phyloP scores from a whole-genome alignment of 2,797 vertebrate species.

The Esox lucius region DNA sequence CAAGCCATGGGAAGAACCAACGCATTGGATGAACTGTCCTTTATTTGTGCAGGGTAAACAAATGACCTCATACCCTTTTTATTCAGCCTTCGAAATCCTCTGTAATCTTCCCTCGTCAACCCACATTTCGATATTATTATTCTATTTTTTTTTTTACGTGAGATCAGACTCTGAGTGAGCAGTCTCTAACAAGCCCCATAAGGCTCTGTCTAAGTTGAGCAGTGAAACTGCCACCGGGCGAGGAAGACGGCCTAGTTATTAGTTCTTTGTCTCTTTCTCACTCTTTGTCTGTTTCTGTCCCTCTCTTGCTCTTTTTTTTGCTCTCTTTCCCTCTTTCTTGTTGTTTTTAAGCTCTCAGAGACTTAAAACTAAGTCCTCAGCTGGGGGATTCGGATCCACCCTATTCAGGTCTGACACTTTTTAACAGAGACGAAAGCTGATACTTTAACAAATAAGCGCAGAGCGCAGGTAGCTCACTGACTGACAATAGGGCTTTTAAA shows the following conservation, averaged over 20 bases:
- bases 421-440: constrained; percentile 5
- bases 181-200: constrained; percentile 28
- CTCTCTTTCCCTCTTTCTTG: background rate
- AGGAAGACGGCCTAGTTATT: constrained; percentile 1
- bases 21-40: constrained; percentile 39
- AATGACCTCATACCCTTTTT: constrained; percentile 34
- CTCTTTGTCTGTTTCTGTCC: background rate
- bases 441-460: background rate
- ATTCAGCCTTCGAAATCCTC: constrained; percentile 9
- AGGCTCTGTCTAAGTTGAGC: constrained; percentile 17
- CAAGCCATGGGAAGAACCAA: constrained; percentile 33
- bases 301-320: background rate
- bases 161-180: constrained; percentile 34
- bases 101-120: constrained; percentile 22
- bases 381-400: background rate
- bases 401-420: background rate
- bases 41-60: constrained; percentile 32
- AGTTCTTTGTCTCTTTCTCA: background rate
- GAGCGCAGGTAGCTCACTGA: background rate
- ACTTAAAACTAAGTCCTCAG: constrained; percentile 6
- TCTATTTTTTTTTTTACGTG: constrained; percentile 9
- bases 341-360: background rate
- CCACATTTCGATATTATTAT: constrained; percentile 1
- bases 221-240: background rate
- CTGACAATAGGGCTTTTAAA: background rate